Base-by-base conservation (phyloP, 2,888 invertebrate species). In the Pristionchus exspectatus region DNA sequence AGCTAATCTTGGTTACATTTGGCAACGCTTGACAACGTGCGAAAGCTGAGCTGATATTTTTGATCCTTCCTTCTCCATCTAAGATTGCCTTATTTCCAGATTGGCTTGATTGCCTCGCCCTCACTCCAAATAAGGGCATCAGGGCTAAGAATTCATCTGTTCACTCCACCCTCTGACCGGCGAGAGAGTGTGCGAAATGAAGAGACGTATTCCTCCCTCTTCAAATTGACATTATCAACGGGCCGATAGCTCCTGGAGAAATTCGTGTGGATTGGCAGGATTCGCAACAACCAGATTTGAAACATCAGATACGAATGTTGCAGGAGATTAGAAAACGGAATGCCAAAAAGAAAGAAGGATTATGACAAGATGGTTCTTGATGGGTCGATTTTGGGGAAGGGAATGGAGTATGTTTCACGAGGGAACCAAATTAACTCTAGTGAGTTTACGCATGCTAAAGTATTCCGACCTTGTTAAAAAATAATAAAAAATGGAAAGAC, bases 211-310 rank as follows among this genome's bases (percentile, higher is more conserved):
- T 4, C 10, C 66, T 5, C 66, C 30, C 69, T 66, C 66, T 66
- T 33, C 24, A 63, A 33, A 69, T 74, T 74, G 74, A 21, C 74
- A 74, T 74, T 74, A 74, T 74, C 21, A 74, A 30, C 33, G 69
- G 33, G 16, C 33, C 16, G 16, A 27, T 27, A 30, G 30, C 33
- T 30, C 21, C 30, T 5, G 0, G 21, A 38, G 4, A 69, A 44
- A 10, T 81, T 81, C 77, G 77, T 81, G 81, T 24, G 81, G 50
- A 50, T 27, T 81, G 81, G 4, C n/a, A 81, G 81, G 81, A 44
- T 27, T 81, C 81, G 50, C 54, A 54, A 27, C 77, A 38, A 30
- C 12, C 10, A 27, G 69, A 9, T 33, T 7, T 30, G 33, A 30
- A 74, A 74, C 74, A 74, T 33, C 38, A 74, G 74, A 21, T 38